These are phyloP conservation scores for Drosophila azteca DNA, from an alignment of 1,140 invertebrate genomes.

Conservation along the genomic window DNA sequence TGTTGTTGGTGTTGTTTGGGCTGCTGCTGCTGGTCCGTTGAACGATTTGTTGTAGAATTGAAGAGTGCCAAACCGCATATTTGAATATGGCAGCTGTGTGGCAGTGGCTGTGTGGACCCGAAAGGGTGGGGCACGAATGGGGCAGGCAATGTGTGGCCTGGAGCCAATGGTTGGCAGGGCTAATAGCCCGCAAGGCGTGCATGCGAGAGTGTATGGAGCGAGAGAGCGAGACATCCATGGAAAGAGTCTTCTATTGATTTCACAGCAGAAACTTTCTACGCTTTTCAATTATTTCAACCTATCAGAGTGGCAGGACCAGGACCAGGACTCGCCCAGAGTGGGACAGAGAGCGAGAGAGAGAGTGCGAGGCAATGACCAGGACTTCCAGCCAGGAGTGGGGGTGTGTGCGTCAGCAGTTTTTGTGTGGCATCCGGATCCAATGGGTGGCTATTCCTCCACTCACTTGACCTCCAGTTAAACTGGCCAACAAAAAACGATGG, in stretches of 20 bases:
- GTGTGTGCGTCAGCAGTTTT: conserved; percentile 50
- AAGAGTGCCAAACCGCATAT: conserved; percentile 80
- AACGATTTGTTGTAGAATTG: conserved; percentile 78
- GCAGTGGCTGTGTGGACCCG: conserved; percentile 3
- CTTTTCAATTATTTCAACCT: conserved; percentile 69
- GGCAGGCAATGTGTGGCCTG: too few relatives aligned
- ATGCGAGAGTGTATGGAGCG: too few relatives aligned
- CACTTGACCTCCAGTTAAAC: conserved; percentile 76
- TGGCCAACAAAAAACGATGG: conserved; percentile 51
- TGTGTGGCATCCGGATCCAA: conserved; percentile 17
- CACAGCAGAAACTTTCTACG: conserved; percentile 31
- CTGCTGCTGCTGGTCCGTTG: conserved; percentile 19
- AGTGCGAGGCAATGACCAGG: conserved; percentile 20
- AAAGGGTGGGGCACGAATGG: conserved; percentile 8
- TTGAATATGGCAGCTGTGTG: conserved; percentile 64
- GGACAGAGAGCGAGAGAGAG: conserved; percentile 13
- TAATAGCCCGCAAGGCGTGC: too few relatives aligned
- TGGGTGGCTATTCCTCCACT: conserved; percentile 43
- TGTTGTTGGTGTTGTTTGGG: conserved; percentile 26
- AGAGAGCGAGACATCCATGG: neutral
- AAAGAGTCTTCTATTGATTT: conserved; percentile 30
- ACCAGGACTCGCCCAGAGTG: conserved; percentile 5
- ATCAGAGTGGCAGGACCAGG: neutral
- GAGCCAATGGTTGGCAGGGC: too few relatives aligned
- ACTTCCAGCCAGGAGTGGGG: neutral